Evolutionary conservation across 2,888 invertebrate genomes (phyloP).

Genomic region (Anthoptus insignis): DNA sequence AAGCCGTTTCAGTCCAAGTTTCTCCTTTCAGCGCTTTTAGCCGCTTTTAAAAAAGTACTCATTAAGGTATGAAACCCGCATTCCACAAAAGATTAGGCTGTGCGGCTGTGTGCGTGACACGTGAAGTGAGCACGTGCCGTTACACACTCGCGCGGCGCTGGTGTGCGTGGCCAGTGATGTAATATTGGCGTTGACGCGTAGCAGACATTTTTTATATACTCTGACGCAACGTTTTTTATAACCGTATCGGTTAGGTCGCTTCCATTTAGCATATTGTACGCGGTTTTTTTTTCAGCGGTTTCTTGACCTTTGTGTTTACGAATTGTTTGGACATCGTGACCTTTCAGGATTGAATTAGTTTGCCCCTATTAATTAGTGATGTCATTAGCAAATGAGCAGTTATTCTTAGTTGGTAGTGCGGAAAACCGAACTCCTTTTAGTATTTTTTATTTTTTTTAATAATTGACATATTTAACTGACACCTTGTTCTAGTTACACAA

Average conservation of each 20-base stretch:
- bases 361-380: not conserved
- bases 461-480: too few relatives aligned
- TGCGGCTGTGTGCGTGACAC: slow-evolving; percentile 57
- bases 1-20: slow-evolving; percentile 62
- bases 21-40: slow-evolving; percentile 76
- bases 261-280: slow-evolving; percentile 18
- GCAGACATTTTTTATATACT: slow-evolving; percentile 85
- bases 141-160: slow-evolving; percentile 42
- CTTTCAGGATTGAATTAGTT: not conserved
- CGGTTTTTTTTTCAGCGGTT: slow-evolving; percentile 16
- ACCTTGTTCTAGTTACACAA: too few relatives aligned
- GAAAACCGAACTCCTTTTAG: too few relatives aligned
- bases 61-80: slow-evolving; percentile 81
- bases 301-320: slow-evolving; percentile 20
- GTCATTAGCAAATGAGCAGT: too few relatives aligned
- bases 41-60: slow-evolving; percentile 71
- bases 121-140: slow-evolving; percentile 53
- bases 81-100: slow-evolving; percentile 84
- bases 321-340: not conserved
- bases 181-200: slow-evolving; percentile 79
- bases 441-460: too few relatives aligned
- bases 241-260: slow-evolving; percentile 66
- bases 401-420: too few relatives aligned
- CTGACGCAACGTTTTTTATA: slow-evolving; percentile 84
- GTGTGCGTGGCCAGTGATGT: slow-evolving; percentile 71